Base-by-base conservation (phyloP, 2,888 invertebrate genomes). In the Apomyelois bistriatella region DNA sequence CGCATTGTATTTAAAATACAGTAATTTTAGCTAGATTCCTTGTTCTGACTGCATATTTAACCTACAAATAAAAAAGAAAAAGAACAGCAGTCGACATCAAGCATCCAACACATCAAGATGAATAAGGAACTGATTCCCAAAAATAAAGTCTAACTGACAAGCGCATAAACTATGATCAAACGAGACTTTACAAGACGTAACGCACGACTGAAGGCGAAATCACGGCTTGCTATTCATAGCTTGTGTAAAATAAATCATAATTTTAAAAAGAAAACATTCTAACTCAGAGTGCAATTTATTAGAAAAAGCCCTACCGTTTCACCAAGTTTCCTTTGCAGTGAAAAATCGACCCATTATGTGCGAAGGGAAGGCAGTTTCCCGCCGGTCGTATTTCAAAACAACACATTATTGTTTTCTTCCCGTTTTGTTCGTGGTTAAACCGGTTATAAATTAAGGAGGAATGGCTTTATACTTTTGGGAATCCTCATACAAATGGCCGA, bases 391-490 rank as follows among this genome's bases (percentile, higher is more conserved):
- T 84, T 86, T 87, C 87, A 86, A 84, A 86, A 84, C 78, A 87
- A 81, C 87, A 84, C 86, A 81, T 88, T 86, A 87, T 82, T 87
- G 85, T 86, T 85, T 84, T 82, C 76, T 76, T 81, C 70, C 74
- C 69, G 74, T 83, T 84, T 79, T 79, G 78, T 80, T 75, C 68
- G 76, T 61, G 75, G 77, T 75, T 79, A 80, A 83, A 79, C 67
- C 73, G 73, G 76, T 79, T 77, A 79, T 85, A 82, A 83, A 84
- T 85, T 84, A 71, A 59, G 64, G 51, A 62, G 66, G 64, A 76
- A 82, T 70, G 67, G 73, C 71, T 78, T 68, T 65, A 68, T 68
- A 60, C 56, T 70, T 72, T 69, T 65, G 53, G 57, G 58, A 16
- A 15, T 40, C 40, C 15, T 42, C n/a, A 16, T 30, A 37, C 36